Conservation (phyloP, 1,140 invertebrate genomes). For the Acyrthosiphon pisum region DNA sequence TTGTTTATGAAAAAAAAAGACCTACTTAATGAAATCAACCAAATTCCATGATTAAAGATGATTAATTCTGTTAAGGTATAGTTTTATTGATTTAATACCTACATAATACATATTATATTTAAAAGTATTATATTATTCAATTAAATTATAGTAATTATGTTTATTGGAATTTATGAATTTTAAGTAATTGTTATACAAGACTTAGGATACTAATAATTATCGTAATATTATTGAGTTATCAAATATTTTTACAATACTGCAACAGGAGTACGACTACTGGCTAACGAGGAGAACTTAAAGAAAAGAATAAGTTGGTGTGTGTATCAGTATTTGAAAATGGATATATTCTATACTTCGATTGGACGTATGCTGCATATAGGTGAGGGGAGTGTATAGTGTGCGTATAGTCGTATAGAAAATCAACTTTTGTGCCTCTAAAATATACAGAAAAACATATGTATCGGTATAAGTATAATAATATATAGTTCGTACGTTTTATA, state of each 20-base stretch:
- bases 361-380: not conserved
- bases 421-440: not conserved
- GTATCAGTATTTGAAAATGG: not conserved
- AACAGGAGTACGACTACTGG: not conserved
- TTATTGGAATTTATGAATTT: not conserved
- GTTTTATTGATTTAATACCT: not conserved
- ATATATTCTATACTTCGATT: not conserved
- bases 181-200: not conserved
- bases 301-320: not conserved
- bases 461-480: constrained; percentile 9
- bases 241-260: not conserved
- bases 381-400: not conserved
- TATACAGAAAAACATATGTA: not conserved
- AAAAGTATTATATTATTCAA: too few species aligned
- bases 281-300: not conserved
- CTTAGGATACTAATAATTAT: not conserved
- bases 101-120: too few species aligned
- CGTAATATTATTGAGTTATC: not conserved
- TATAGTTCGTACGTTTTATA: constrained; percentile 15
- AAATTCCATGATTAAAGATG: not conserved
- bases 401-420: not conserved
- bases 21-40: too few species aligned
- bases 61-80: not conserved
- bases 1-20: too few species aligned
- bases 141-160: too few species aligned